Percentiles rank a stretch among this genome's conserved stretches.
Evolutionary conservation across 2,113 vertebrate genomes (phyloP).

Genomic region (Athene cunicularia): DNA sequence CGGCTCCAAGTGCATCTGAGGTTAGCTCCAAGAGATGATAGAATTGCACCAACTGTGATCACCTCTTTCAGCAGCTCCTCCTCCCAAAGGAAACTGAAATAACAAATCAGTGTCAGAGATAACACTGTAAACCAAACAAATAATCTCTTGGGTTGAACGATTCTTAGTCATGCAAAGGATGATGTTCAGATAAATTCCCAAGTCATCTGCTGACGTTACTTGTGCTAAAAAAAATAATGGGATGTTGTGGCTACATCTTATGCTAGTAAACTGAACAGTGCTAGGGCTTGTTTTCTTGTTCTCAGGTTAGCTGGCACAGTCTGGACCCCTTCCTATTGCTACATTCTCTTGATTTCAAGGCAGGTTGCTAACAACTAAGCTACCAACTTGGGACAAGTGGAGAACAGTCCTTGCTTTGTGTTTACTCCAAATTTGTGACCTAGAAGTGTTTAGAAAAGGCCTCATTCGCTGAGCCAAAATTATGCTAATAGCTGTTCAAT

Average conservation of each 20-base stretch:
- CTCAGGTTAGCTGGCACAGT: not conserved
- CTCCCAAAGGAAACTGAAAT: not conserved
- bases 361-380: not conserved
- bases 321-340: not conserved
- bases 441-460: not conserved
- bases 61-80: not conserved
- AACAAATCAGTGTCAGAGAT: not conserved
- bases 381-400: not conserved
- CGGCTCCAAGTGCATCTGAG: not conserved
- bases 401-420: not conserved
- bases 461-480: not conserved
- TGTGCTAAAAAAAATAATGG: not conserved
- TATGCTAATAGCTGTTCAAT: not conserved
- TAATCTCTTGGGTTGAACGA: not conserved
- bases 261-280: not conserved
- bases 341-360: not conserved
- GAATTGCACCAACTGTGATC: not conserved
- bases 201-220: not conserved
- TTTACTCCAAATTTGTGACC: not conserved
- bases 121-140: not conserved
- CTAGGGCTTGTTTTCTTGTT: not conserved
- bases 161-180: not conserved
- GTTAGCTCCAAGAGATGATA: not conserved
- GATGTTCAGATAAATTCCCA: not conserved
- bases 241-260: not conserved